phyloP scores from a whole-genome alignment of 1,140 invertebrate genomes.

The Tribolium madens region DNA sequence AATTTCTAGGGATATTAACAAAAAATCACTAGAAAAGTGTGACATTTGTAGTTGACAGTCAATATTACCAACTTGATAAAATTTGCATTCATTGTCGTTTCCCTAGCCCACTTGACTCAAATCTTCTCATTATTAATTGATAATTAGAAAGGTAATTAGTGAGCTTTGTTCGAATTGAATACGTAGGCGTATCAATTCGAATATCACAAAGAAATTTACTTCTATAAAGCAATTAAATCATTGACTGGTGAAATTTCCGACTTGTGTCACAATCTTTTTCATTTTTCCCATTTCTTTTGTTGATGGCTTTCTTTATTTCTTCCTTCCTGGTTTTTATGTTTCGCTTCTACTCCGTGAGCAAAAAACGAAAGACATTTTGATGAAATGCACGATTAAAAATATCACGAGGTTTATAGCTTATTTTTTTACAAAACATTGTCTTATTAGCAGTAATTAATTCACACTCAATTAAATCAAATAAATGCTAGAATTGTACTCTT shows the following conservation, averaged over 20 bases:
- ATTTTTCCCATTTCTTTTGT: constrained; percentile 20
- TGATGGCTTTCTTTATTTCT: constrained; percentile 34
- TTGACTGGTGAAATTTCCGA: constrained; percentile 28
- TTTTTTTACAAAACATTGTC: not conserved
- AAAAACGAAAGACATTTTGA: not conserved
- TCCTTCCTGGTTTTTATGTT: constrained; percentile 33
- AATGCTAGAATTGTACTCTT: not conserved
- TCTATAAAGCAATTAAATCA: constrained; percentile 30
- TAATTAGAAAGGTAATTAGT: not conserved
- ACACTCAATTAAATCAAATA: not conserved
- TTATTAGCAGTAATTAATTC: not conserved
- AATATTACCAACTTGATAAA: no score
- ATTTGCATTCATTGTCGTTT: no score
- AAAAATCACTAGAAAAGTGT: no score
- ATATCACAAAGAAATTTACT: constrained; percentile 29
- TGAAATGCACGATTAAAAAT: not conserved
- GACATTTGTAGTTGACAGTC: no score
- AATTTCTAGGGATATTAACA: no score
- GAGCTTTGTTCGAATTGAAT: not conserved
- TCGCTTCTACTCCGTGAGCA: not conserved
- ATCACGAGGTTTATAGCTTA: not conserved
- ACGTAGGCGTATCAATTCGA: not conserved
- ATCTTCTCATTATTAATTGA: not conserved
- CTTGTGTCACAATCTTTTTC: constrained; percentile 13
- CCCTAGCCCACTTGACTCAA: no score